Base-by-base conservation (phyloP, 2,113 vertebrate species). In the Phyllostomus discolor region DNA sequence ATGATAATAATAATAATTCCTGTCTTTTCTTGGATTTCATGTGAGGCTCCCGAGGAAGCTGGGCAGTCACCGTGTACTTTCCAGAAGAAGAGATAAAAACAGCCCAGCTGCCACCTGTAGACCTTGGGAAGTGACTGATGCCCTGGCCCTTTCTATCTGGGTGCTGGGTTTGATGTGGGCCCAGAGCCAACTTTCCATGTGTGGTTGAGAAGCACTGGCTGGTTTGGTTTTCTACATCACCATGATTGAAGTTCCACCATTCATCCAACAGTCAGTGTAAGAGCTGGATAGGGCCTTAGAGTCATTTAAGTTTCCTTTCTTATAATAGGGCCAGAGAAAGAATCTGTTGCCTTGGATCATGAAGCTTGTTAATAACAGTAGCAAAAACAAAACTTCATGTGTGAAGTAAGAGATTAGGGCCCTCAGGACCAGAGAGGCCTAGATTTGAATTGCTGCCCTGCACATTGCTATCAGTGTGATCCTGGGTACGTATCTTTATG, bases 1-100 rank as follows among this genome's bases (percentile, higher is more conserved):
- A 90, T 87, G 78, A 19, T 70, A 62, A 96, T 83, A 78, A 90
- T 94, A 92, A 95, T 87, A 78, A 95, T 73, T 94, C 84, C 90
- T 95, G 83, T 41, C 41, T 48, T 20, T 81, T 92, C 87, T 79
- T 0, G 33, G 57, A 43, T 91, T 96, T 89, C n/a, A 22, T 26
- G 28, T 52, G 43, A 95, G 62, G 70, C 73, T 95, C 57, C 81
- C 41, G 33, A 43, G 84, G 33, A 94, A 48, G 70, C 66, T 28
- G 67, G 73, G 59, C 54, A 73, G 78, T 54, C 20, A 0, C 62
- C 1, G 0, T 52, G 82, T 28, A 24, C 11, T 81, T 75, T 69
- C 43, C 31, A n/a, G 31, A 88, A 87, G 66, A 33, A 59, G 33
- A 87, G 26, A 33, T 81, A 0, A 50, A 66, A 67, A 20, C 35